Evolutionary conservation across 2,797 vertebrate species (phyloP).

Genomic region (Benthosema pterotum): DNA sequence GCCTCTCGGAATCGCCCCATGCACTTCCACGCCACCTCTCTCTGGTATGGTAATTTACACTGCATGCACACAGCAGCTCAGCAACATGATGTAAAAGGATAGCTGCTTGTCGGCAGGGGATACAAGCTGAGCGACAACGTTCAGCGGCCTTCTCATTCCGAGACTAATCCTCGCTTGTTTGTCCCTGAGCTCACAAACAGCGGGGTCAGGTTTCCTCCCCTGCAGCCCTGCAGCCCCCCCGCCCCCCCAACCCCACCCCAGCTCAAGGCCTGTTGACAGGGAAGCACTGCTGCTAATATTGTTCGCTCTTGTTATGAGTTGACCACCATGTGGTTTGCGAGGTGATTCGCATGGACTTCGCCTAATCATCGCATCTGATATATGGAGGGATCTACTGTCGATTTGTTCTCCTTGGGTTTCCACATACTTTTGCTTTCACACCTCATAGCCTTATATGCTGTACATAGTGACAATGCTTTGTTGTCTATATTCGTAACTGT

Average conservation of each 20-base stretch:
- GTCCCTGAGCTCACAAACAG: slow-evolving; percentile 65
- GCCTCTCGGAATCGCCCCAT: slow-evolving; percentile 29
- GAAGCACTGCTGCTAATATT: slow-evolving; percentile 55
- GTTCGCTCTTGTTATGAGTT: slow-evolving; percentile 55
- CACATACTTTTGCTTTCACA: too few species aligned
- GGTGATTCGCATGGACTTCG: slow-evolving; percentile 49
- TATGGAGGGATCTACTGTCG: neutral
- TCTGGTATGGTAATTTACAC: slow-evolving; percentile 72
- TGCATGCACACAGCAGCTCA: slow-evolving; percentile 3
- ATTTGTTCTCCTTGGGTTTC: neutral
- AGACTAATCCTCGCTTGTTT: slow-evolving; percentile 73
- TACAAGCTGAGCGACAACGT: slow-evolving; percentile 65
- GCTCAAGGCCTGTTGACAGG: slow-evolving; percentile 53
- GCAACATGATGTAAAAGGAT: slow-evolving; percentile 73
- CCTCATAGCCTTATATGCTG: too few species aligned
- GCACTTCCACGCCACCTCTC: slow-evolving; percentile 48
- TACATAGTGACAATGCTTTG: neutral
- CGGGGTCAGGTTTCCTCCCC: slow-evolving; percentile 69
- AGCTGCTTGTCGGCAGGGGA: slow-evolving; percentile 64
- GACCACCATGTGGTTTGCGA: slow-evolving; percentile 48
- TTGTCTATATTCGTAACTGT: neutral
- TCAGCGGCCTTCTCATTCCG: slow-evolving; percentile 71
- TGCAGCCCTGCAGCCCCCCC: slow-evolving; percentile 32
- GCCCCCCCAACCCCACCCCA: slow-evolving; percentile 20
- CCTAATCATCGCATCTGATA: slow-evolving; percentile 34